These are phyloP conservation scores for Eidolon dupreanum DNA, from an alignment of 2,797 vertebrate genomes.

Conservation along the genomic window DNA sequence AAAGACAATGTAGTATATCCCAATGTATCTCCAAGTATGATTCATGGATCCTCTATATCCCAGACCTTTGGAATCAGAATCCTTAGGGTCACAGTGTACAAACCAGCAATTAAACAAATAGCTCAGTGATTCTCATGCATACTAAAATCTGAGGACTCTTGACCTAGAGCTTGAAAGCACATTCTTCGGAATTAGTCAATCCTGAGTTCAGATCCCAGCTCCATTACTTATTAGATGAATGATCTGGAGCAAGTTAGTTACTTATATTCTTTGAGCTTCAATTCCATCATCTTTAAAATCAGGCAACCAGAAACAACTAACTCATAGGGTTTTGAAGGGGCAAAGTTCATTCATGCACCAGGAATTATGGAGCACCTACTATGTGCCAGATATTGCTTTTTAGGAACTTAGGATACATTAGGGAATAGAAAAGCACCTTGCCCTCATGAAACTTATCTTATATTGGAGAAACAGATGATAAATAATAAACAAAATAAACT, in stretches of 20 bases:
- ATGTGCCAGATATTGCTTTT: neutral
- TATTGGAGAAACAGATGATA: neutral
- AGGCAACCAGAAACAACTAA: neutral
- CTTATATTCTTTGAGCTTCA: neutral
- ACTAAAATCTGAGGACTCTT: neutral
- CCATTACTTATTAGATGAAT: neutral
- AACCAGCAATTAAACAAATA: neutral
- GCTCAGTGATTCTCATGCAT: neutral
- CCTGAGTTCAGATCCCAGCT: neutral
- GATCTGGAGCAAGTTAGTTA: neutral
- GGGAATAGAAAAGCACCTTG: neutral
- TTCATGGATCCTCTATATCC: neutral
- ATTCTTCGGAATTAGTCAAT: neutral
- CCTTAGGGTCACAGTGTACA: neutral
- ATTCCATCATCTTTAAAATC: conserved; percentile 14
- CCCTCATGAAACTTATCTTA: neutral
- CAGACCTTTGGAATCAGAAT: neutral
- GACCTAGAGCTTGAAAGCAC: neutral
- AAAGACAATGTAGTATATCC: neutral
- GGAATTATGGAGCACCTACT: neutral
- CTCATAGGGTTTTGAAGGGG: neutral
- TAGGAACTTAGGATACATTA: neutral
- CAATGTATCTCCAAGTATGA: neutral
- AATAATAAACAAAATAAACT: neutral
- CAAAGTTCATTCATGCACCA: neutral